Percentiles rank a stretch among this genome's conserved stretches.
Evolutionary conservation across 2,888 invertebrate genomes (phyloP).

Genomic region (Tetragonula carbonaria): DNA sequence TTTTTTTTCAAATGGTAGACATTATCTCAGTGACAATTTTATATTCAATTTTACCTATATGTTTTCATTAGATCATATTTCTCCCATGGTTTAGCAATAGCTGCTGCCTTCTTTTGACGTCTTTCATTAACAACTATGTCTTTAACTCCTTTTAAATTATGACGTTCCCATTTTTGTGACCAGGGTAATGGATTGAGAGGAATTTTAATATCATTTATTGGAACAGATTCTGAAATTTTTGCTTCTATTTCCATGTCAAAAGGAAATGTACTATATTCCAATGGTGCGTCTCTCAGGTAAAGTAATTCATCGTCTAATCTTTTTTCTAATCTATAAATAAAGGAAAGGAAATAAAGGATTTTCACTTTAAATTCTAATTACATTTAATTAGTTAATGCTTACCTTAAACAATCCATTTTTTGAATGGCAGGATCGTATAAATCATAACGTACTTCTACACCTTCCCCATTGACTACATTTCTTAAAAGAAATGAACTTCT

Average conservation of each 20-base stretch:
- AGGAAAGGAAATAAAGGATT: background rate
- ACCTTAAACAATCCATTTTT: conserved; percentile 93
- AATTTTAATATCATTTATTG: conserved; percentile 91
- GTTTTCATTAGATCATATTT: conserved; percentile 97
- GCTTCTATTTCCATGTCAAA: conserved; percentile 95
- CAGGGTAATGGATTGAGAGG: conserved; percentile 92
- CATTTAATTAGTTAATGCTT: conserved; percentile 26
- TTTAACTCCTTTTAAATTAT: conserved; percentile 90
- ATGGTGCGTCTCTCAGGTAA: conserved; percentile 95
- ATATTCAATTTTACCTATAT: conserved; percentile 88
- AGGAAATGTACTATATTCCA: conserved; percentile 96
- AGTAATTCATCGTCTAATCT: conserved; percentile 94
- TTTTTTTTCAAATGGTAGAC: background rate
- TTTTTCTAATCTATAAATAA: conserved; percentile 90
- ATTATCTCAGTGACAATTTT: conserved; percentile 17
- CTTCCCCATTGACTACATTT: conserved; percentile 96
- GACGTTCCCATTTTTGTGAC: conserved; percentile 95
- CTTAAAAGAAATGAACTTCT: conserved; percentile 94
- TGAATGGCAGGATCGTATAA: conserved; percentile 97
- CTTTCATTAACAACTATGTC: conserved; percentile 86
- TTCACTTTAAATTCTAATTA: background rate
- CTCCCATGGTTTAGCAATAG: conserved; percentile 90
- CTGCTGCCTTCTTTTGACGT: conserved; percentile 85
- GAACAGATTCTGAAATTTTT: conserved; percentile 91
- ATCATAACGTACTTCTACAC: conserved; percentile 90